Evolutionary conservation across 2,888 invertebrate genomes (phyloP), one percentile per base, ranked within the genome.

Genomic region (Netelia fuscicornis): DNA sequence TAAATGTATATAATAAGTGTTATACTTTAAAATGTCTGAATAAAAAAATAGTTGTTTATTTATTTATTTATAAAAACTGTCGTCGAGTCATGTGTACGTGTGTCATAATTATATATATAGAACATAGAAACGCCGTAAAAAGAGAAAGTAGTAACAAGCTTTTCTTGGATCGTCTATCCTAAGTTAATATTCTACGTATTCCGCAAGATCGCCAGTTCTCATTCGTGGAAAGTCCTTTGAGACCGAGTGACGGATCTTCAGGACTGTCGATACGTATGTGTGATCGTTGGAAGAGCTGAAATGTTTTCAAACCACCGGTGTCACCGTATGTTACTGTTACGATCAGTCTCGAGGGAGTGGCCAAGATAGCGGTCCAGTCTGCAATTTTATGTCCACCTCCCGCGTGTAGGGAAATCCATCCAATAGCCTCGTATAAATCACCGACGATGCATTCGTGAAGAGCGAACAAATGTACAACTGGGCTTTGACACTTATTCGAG

Each of bases 371-470:
- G 30, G 30, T 30, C 37, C 44, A 30, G 42, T 54, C 30, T 23
- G 62, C 56, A 71, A 23, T 56, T 20, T 37, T 56, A 56, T 58
- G n/a, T 60, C 62, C 62, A 64, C 25, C 9, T 48, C 30, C 62
- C 20, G 58, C 37, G 25, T 64, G n/a, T 20, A 60, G 42, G 20
- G 20, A 37, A 42, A 17, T 30, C 25, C 23, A 71, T n/a, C 13
- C n/a, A 11, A 64, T 64, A 64, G 54, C 20, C 52, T 75, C 54
- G 60, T 13, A 20, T 75, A 75, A 75, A 64, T 54, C 52, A 58
- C 9, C 20, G 20, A 54, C 64, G 37, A 75, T 75, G 64, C 75
- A 75, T 52, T 30, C 52, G 75, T 30, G 37, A 54, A 65, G 37
- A 65, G 37, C 30, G 74, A 13, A 74, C 23, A 52, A 37, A 25